A percentile compares a stretch with the other conserved stretches of the same genome.
These are phyloP conservation scores for Pachypeltis micranthus DNA, from an alignment of 1,140 invertebrate species.

Conservation along the genomic window DNA sequence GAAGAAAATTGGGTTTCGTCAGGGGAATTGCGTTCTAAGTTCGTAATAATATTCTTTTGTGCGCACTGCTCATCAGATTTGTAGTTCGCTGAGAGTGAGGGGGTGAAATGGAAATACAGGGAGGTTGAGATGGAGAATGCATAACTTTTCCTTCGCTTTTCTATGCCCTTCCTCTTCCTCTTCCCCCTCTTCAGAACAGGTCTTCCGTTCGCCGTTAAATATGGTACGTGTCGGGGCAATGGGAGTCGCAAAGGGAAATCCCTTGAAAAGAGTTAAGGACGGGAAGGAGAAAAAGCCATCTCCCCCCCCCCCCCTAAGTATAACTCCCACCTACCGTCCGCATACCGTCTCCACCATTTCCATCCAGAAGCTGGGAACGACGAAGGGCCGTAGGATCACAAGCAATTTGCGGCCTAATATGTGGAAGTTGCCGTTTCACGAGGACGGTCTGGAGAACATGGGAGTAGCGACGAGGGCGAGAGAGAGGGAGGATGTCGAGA, in stretches of 20 bases:
- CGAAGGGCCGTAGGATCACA: background rate
- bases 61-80: background rate
- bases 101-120: too few relatives aligned
- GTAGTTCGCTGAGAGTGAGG: too few relatives aligned
- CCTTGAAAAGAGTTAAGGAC: background rate
- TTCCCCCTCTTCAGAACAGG: background rate
- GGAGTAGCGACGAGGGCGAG: too few relatives aligned
- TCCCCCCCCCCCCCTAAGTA: too few relatives aligned
- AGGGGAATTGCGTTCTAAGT: too few relatives aligned
- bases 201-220: too few relatives aligned
- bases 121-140: background rate
- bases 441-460: too few relatives aligned
- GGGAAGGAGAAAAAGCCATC: too few relatives aligned
- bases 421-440: conserved; percentile 7
- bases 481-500: background rate
- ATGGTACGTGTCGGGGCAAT: background rate
- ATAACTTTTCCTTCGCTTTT: background rate
- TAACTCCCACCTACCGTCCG: too few relatives aligned
- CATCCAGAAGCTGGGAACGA: too few relatives aligned
- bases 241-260: conserved; percentile 1
- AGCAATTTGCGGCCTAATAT: conserved; percentile 8
- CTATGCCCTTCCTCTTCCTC: background rate
- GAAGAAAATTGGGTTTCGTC: background rate
- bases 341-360: background rate
- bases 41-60: background rate